Conservation (phyloP, 1,140 invertebrate species). For the Drosophila santomea region DNA sequence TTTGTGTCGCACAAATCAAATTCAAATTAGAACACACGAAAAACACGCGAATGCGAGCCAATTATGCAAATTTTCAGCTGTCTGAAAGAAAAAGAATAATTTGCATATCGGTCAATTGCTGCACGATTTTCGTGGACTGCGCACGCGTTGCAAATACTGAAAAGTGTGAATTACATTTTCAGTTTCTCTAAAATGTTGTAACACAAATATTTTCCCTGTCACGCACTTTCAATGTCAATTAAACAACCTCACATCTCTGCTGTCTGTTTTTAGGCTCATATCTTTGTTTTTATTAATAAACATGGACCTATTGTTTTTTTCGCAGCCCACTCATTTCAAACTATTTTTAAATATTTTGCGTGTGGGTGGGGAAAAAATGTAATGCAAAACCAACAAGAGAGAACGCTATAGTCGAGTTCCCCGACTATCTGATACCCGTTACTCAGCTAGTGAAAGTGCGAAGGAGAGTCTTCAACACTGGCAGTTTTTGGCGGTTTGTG, state of each 20-base stretch:
- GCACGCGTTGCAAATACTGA: slow-evolving; percentile 68
- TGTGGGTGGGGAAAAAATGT: slow-evolving; percentile 52
- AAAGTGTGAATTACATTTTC: slow-evolving; percentile 46
- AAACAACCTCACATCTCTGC: slow-evolving; percentile 43
- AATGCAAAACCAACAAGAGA: slow-evolving; percentile 69
- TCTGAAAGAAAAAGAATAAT: slow-evolving; percentile 43
- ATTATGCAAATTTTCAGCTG: slow-evolving; percentile 69
- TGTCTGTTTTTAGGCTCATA: slow-evolving; percentile 10
- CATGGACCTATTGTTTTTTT: slow-evolving; percentile 18
- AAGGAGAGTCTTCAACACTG: too few species aligned
- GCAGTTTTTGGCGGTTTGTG: too few species aligned
- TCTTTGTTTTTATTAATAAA: slow-evolving; percentile 38
- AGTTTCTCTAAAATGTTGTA: slow-evolving; percentile 29
- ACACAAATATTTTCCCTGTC: slow-evolving; percentile 20
- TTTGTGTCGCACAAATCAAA: slow-evolving; percentile 53
- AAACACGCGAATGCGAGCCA: slow-evolving; percentile 60
- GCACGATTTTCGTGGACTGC: slow-evolving; percentile 59
- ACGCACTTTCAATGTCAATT: slow-evolving; percentile 63
- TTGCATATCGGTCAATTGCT: slow-evolving; percentile 80
- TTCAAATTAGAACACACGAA: slow-evolving; percentile 72
- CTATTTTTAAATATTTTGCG: slow-evolving; percentile 71
- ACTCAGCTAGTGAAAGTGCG: too few species aligned
- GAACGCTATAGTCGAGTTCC: too few species aligned
- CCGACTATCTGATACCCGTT: too few species aligned
- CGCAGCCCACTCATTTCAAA: slow-evolving; percentile 36